Base-by-base conservation (phyloP, 2,113 vertebrate species). In the Garra rufa region DNA sequence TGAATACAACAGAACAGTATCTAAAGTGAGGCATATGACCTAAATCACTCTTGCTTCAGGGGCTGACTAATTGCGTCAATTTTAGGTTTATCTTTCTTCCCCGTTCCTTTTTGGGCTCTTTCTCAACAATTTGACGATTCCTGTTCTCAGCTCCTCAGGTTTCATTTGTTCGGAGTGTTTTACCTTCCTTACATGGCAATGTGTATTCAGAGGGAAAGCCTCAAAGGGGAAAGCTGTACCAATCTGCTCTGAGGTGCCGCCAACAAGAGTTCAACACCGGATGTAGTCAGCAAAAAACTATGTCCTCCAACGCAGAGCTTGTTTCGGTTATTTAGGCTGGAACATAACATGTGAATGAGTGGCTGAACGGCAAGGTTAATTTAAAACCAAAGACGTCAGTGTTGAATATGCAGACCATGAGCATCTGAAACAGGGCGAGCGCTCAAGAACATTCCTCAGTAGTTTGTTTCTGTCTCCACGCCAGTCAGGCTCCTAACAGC, bases 131-230 rank as follows among this genome's bases (percentile, higher is more conserved):
- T n/a, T 24, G 17, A 30, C 24, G n/a, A 17, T 13, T 61, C 13
- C n/a, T 19, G 19, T 46, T 76, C 30, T 19, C 43, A 34, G 46
- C 70, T 76, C 44, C 4, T 48, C 73, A 48, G 61, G 44, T 77
- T 70, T 81, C 34, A 26, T 46, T 73, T 74, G 38, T 73, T 63
- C 8, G 2, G 67, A 76, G 52, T 24, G 67, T 82, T 76, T 24
- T 14, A 44, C 21, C 48, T 75, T 77, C 89, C 87, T 83, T 87
- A 88, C 70, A 90, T 87, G 87, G 89, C 34, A 71, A 85, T 87
- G 84, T 77, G 59, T 82, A 24, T 57, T 34, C 41, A 24, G 63
- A 63, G 74, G 57, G 28, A 48, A 69, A 65, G 57, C 26, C 28
- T 79, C 67, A 70, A 55, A 65, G 41, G 65, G 55, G 43, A 57